Evolutionary conservation across 1,140 invertebrate species (phyloP).

Genomic region (Hydropsyche tenuis): DNA sequence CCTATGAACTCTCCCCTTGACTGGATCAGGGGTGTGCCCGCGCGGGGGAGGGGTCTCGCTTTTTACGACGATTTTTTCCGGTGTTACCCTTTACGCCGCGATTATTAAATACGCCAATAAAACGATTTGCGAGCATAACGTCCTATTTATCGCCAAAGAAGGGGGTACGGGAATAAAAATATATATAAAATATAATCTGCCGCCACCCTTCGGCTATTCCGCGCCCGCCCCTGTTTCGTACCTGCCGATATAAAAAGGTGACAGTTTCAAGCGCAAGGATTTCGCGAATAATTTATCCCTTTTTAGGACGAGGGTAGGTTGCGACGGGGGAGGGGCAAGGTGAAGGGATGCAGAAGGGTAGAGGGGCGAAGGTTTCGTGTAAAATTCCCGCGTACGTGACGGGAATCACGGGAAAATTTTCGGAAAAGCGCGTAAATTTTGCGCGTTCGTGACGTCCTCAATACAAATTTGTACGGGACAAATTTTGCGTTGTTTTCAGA

Average conservation of each 20-base stretch:
- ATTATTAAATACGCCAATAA: conserved; percentile 32
- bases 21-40: too few species aligned
- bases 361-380: not conserved
- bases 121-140: conserved; percentile 31
- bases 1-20: not conserved
- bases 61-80: conserved; percentile 21
- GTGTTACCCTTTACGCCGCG: conserved; percentile 10
- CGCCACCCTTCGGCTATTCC: not conserved
- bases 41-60: not conserved
- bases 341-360: not conserved
- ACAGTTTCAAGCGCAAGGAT: conserved; percentile 27
- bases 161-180: not conserved
- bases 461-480: too few species aligned
- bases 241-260: conserved; percentile 13
- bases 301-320: not conserved
- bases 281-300: conserved; percentile 33
- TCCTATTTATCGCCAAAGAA: conserved; percentile 5
- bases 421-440: conserved; percentile 5
- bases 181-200: not conserved
- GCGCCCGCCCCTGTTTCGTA: not conserved
- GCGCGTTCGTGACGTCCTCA: not conserved
- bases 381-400: conserved; percentile 8
- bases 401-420: not conserved
- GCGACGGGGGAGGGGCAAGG: not conserved
- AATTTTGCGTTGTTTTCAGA: too few species aligned